Percentiles rank a stretch among this genome's conserved stretches.
phyloP scores from a whole-genome alignment of 37 sponge, comb jelly and placozoan genomes.

The Theonella swinhoei region DNA sequence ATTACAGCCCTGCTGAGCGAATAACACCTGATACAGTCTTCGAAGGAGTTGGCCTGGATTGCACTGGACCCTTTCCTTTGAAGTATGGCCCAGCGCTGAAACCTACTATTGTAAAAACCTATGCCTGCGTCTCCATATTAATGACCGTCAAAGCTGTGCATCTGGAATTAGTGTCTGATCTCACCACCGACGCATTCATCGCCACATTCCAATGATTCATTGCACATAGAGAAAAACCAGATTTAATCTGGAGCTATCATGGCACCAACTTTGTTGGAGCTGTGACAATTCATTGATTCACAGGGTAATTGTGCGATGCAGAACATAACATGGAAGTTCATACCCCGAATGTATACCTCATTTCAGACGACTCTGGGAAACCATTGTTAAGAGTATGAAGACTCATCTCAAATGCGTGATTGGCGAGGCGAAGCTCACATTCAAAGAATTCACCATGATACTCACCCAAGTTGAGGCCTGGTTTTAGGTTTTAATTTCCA shows the following conservation, averaged over 20 bases:
- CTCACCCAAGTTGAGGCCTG: conserved; percentile 25
- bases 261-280: conserved; percentile 40
- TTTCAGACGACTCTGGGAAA: conserved; percentile 40
- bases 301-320: conserved; percentile 23
- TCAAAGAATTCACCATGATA: too few species aligned
- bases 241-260: conserved; percentile 36
- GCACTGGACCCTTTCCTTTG: conserved; percentile 31
- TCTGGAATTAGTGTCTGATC: conserved; percentile 29
- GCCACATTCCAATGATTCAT: conserved; percentile 28
- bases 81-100: conserved; percentile 36
- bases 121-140: conserved; percentile 35
- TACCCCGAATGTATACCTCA: conserved; percentile 40
- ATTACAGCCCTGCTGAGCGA: conserved; percentile 29
- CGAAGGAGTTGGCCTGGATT: conserved; percentile 35
- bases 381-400: too few species aligned
- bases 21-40: conserved; percentile 27
- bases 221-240: conserved; percentile 37
- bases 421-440: too few species aligned
- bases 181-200: conserved; percentile 40
- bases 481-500: too few species aligned
- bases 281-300: conserved; percentile 13
- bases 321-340: conserved; percentile 36
- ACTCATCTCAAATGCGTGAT: too few species aligned
- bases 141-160: conserved; percentile 47
- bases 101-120: conserved; percentile 25